Evolutionary conservation across 2,797 vertebrate species (phyloP).

Genomic region (Rhyacichthys aspro): DNA sequence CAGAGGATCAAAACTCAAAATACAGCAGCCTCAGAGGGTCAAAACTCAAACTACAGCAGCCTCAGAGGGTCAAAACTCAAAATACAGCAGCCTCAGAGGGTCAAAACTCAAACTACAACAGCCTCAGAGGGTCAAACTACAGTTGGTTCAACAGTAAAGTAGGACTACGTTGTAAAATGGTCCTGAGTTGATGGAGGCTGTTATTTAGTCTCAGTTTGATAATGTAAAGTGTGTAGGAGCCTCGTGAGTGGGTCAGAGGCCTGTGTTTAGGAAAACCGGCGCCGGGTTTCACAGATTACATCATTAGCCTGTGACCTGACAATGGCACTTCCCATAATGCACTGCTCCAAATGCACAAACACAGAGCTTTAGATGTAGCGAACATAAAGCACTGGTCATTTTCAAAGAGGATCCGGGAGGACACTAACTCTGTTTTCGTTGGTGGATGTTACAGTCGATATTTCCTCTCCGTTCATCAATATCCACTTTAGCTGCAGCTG

Average conservation of each 20-base stretch:
- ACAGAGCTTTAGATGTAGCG: constrained; percentile 16
- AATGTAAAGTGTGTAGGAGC: constrained; percentile 7
- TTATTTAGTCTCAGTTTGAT: neutral
- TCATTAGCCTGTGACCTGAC: constrained; percentile 74
- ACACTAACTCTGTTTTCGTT: constrained; percentile 17
- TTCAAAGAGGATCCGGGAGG: constrained; percentile 50
- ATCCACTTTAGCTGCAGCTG: constrained; percentile 43
- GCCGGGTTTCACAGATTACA: constrained; percentile 73
- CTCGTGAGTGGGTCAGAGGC: constrained; percentile 45
- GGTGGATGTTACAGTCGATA: constrained; percentile 45
- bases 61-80: too few species aligned
- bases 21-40: too few species aligned
- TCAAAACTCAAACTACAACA: too few species aligned
- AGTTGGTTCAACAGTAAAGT: neutral
- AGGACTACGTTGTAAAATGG: neutral
- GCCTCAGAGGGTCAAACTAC: too few species aligned
- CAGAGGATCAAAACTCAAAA: too few species aligned
- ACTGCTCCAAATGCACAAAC: constrained; percentile 39
- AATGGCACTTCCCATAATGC: constrained; percentile 67
- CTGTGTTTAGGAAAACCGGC: constrained; percentile 68
- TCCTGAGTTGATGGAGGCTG: constrained; percentile 1
- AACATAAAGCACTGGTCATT: constrained; percentile 27
- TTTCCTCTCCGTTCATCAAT: constrained; percentile 56
- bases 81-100: too few species aligned
- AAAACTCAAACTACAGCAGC: too few species aligned